A percentile compares a stretch with the other conserved stretches of the same genome.
Conservation (phyloP, 2,113 vertebrate genomes). For the Rhea americana region DNA sequence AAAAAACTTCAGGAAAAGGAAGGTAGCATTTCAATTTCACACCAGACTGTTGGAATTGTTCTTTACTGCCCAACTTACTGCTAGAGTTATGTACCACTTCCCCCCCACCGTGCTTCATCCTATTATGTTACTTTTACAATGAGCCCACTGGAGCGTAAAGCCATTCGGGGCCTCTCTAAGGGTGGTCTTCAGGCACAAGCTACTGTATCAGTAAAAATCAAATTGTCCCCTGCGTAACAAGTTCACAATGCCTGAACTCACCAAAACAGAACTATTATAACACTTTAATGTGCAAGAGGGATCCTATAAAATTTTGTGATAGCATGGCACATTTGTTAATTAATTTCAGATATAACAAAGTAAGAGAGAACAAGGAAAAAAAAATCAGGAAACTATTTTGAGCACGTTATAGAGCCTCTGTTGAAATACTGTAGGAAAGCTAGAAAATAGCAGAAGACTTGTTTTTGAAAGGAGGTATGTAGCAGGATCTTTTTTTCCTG, state of each 20-base stretch:
- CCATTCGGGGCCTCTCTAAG: neutral
- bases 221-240: neutral
- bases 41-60: neutral
- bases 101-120: neutral
- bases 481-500: neutral
- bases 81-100: neutral
- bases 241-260: neutral
- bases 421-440: neutral
- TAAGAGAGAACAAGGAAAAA: neutral
- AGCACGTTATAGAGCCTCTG: neutral
- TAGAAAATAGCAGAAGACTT: neutral
- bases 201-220: constrained; percentile 31
- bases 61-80: neutral
- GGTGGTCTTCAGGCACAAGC: constrained; percentile 44
- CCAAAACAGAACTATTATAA: constrained; percentile 26
- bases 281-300: constrained; percentile 1
- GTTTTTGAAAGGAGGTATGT: neutral
- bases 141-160: constrained; percentile 33
- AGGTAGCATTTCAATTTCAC: neutral
- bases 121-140: constrained; percentile 48
- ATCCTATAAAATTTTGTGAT: neutral
- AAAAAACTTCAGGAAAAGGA: neutral
- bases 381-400: neutral
- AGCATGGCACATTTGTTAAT: constrained; percentile 29
- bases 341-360: constrained; percentile 17